A percentile compares a stretch with the other conserved stretches of the same genome.
Evolutionary conservation across 2,797 vertebrate genomes (phyloP).

Genomic region (Valencia hispanica): DNA sequence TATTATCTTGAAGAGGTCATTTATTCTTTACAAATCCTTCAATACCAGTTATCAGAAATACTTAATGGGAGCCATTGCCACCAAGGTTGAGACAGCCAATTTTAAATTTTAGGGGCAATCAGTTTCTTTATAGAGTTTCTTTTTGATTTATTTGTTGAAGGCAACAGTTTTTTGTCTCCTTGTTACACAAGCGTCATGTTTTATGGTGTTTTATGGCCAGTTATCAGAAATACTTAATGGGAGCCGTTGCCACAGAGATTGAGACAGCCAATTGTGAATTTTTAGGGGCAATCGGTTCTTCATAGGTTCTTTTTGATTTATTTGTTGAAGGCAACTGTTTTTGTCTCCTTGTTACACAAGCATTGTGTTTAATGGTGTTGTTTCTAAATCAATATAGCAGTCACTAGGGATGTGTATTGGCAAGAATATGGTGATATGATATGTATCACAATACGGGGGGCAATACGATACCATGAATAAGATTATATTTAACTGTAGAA

Average conservation of each 20-base stretch:
- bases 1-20: background rate
- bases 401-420: no score
- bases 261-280: no score
- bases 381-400: no score
- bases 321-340: slow-evolving; percentile 9
- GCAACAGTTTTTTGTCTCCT: slow-evolving; percentile 6
- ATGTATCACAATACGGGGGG: no score
- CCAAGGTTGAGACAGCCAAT: background rate
- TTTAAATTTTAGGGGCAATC: background rate
- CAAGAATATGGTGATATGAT: no score
- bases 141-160: slow-evolving; percentile 12
- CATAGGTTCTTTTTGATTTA: slow-evolving; percentile 17
- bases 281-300: no score
- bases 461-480: no score
- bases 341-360: slow-evolving; percentile 14
- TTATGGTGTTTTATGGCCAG: background rate
- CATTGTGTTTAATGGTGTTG: background rate
- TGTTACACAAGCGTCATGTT: slow-evolving; percentile 11
- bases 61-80: background rate
- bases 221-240: no score
- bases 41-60: background rate
- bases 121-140: background rate
- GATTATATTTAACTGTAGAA: no score
- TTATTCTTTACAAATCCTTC: background rate
- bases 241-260: no score